These are phyloP conservation scores for Dolichallabes microphthalmus DNA, from an alignment of 2,113 vertebrate genomes.

Conservation along the genomic window DNA sequence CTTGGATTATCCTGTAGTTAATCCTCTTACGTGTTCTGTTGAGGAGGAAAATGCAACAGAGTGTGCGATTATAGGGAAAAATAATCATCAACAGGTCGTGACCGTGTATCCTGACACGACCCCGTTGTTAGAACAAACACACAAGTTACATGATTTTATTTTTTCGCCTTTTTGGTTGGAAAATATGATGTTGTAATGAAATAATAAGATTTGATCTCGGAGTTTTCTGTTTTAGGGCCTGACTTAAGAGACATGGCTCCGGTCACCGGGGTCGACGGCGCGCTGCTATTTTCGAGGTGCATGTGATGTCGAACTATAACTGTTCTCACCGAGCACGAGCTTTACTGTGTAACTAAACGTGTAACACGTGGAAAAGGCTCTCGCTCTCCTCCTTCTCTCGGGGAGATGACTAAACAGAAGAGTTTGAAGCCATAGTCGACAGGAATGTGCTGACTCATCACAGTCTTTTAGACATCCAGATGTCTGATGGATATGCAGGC, in stretches of 20 bases:
- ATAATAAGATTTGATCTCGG: background rate
- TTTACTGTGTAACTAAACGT: conserved; percentile 40
- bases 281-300: conserved; percentile 52
- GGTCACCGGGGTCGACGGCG: conserved; percentile 7
- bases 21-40: background rate
- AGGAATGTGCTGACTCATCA: background rate
- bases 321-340: conserved; percentile 13
- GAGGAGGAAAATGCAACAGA: background rate
- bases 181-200: no score
- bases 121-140: background rate
- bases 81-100: background rate
- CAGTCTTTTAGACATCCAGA: background rate
- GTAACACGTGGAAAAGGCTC: conserved; percentile 23
- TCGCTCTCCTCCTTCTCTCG: background rate
- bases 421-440: no score
- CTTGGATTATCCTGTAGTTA: background rate
- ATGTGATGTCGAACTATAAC: conserved; percentile 50
- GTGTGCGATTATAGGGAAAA: background rate
- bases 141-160: no score
- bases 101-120: no score
- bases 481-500: background rate
- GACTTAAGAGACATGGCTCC: conserved; percentile 39
- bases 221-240: conserved; percentile 14
- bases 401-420: background rate
- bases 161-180: background rate